A percentile compares a stretch with the other conserved stretches of the same genome.
phyloP scores from a whole-genome alignment of 2,797 vertebrate genomes.

The Chelidonichthys spinosus region DNA sequence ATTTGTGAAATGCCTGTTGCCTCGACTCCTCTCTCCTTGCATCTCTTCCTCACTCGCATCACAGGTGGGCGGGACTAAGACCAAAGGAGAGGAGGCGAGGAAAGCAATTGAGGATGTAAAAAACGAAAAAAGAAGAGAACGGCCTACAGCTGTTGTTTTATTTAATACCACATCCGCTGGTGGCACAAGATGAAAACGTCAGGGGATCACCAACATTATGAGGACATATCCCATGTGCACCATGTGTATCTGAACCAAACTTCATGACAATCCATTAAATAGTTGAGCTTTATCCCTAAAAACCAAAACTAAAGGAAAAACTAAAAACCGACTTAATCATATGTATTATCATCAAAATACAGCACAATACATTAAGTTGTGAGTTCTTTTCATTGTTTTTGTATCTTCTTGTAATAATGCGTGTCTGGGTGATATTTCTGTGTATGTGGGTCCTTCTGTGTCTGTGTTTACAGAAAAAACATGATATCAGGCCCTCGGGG shows the following conservation, averaged over 20 bases:
- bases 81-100: no score
- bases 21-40: no score
- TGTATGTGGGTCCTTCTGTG: conserved; percentile 7
- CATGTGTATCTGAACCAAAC: no score
- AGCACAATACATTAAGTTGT: background rate
- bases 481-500: conserved; percentile 42
- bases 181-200: background rate
- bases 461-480: conserved; percentile 50
- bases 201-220: background rate
- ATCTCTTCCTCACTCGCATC: no score
- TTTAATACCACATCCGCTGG: background rate
- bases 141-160: no score
- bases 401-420: background rate
- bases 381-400: background rate
- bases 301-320: background rate
- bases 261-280: no score
- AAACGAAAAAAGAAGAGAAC: no score
- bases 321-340: background rate
- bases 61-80: no score
- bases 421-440: conserved; percentile 6
- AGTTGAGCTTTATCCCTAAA: no score
- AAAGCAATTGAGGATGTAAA: no score
- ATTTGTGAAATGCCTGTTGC: no score
- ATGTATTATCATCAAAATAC: background rate
- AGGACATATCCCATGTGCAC: no score